These are phyloP conservation scores for Drosophila nigrodunni DNA, from an alignment of 1,140 invertebrate species.

Conservation along the genomic window DNA sequence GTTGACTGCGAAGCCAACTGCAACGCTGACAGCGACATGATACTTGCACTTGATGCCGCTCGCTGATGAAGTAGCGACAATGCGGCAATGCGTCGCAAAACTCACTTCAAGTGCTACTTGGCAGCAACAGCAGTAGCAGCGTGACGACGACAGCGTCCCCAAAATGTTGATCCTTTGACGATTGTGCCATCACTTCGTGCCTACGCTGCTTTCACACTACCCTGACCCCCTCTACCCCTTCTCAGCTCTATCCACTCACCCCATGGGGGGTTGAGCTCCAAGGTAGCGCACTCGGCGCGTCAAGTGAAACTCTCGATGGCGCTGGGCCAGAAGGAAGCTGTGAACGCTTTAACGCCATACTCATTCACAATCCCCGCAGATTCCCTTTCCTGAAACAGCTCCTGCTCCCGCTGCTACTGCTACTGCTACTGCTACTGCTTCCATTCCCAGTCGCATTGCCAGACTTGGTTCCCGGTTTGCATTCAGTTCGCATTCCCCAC, in stretches of 20 bases:
- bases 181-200: slow-evolving; percentile 48
- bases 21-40: slow-evolving; percentile 57
- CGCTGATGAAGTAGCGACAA: slow-evolving; percentile 82
- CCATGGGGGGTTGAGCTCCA: slow-evolving; percentile 20
- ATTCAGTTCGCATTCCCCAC: slow-evolving; percentile 67
- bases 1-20: not conserved
- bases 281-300: slow-evolving; percentile 44
- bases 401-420: not conserved
- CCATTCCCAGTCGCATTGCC: slow-evolving; percentile 12
- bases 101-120: slow-evolving; percentile 80
- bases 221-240: not conserved
- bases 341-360: slow-evolving; percentile 51
- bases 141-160: slow-evolving; percentile 48
- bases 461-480: slow-evolving; percentile 41
- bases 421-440: not conserved
- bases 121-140: slow-evolving; percentile 34
- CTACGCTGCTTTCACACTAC: not conserved
- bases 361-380: not conserved
- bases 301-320: slow-evolving; percentile 42
- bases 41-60: slow-evolving; percentile 74
- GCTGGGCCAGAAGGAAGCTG: slow-evolving; percentile 45
- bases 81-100: slow-evolving; percentile 81
- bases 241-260: not conserved
- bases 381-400: not conserved
- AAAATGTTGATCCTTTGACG: slow-evolving; percentile 79